Percentiles rank a stretch among this genome's conserved stretches.
Conservation (phyloP, 2,888 invertebrate species). For the Drosophila borborema region DNA sequence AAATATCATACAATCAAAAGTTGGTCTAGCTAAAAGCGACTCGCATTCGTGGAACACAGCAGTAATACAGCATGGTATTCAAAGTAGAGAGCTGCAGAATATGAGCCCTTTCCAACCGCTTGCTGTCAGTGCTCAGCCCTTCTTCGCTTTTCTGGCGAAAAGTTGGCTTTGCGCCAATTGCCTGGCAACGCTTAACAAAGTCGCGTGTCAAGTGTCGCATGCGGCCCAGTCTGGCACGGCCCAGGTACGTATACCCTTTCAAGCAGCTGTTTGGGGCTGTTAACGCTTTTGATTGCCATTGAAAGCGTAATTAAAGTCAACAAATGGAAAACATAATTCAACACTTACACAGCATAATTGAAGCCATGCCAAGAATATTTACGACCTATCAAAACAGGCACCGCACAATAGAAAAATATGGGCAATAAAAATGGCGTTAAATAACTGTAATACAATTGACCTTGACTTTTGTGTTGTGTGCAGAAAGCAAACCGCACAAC, state of each 20-base stretch:
- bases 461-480: background rate
- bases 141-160: constrained; percentile 7
- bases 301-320: constrained; percentile 50
- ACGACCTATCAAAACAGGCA: constrained; percentile 21
- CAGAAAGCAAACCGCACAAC: background rate
- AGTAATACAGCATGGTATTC: background rate
- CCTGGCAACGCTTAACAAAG: constrained; percentile 42
- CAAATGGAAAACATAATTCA: constrained; percentile 35
- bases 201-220: constrained; percentile 72
- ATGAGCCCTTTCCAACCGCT: background rate
- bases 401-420: background rate
- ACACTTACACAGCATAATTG: constrained; percentile 28
- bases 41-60: constrained; percentile 15
- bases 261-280: constrained; percentile 29
- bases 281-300: constrained; percentile 58
- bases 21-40: constrained; percentile 7
- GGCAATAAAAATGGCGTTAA: constrained; percentile 17
- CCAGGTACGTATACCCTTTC: constrained; percentile 28
- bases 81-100: constrained; percentile 16
- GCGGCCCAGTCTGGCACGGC: constrained; percentile 2
- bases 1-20: constrained; percentile 7
- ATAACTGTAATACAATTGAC: background rate
- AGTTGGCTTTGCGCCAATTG: constrained; percentile 34
- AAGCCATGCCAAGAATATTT: constrained; percentile 18
- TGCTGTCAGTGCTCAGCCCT: background rate